Evolutionary conservation across 2,113 vertebrate genomes (phyloP), one percentile per base, ranked within the genome.

Genomic region (Neofelis nebulosa): DNA sequence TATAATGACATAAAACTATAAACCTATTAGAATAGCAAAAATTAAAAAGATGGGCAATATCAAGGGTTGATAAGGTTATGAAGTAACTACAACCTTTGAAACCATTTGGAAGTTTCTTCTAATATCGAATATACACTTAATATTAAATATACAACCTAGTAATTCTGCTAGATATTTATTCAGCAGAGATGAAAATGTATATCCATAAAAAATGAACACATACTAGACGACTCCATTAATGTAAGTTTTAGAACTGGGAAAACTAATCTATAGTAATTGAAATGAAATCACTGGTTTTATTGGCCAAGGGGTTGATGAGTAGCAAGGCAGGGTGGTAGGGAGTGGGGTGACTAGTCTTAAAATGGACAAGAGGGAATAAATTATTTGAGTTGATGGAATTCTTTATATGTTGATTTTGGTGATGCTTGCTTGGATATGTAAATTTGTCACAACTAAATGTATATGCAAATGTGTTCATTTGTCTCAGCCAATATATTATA

Each of bases 61-160:
- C 27, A 55, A 69, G 18, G 8, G 7, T 92, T n/a, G 29, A 92
- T 82, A 8, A 45, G 48, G 27, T 33, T 71, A 29, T 41, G 9
- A 69, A 71, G n/a, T 57, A 92, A 71, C 29, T 57, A 8, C 14
- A 92, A 81, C 18, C 19, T 81, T 91, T 82, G 90, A 66, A 57
- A 57, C 36, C 4, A 69, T 55, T 69, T 33, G 19, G 48, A 92
- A 82, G 25, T 57, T 92, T 91, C n/a, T 80, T 81, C 69, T 71
- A 12, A 82, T 25, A n/a, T 27, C 41, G 57, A 71, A 5, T 82
- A 82, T n/a, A 69, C 18, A 92, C 45, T 81, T 71, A 12, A 82
- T 25, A n/a, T 45, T 55, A 82, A 82, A 5, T 82, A 82, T n/a
- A 69, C 18, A 92, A 41, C 5, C 65, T 71, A n/a, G 12, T 61